Evolutionary conservation across 1,140 invertebrate genomes (phyloP).

Genomic region (honey bee (Apis mellifera)): DNA sequence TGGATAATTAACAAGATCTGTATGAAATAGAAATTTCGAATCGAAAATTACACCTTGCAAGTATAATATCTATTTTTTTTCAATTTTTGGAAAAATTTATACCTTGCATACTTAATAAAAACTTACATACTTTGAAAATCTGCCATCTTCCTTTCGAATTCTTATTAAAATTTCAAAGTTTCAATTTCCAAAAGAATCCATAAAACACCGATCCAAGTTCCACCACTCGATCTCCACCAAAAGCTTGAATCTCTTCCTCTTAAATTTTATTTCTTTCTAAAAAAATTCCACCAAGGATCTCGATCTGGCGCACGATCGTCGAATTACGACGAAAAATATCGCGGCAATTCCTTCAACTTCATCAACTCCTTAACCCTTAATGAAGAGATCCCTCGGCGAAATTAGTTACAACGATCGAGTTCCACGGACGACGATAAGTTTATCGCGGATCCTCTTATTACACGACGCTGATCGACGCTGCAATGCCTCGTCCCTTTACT

Average conservation of each 20-base stretch:
- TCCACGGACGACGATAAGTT: neutral
- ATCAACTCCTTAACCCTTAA: neutral
- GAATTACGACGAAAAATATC: conserved; percentile 9
- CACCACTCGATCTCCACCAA: no score
- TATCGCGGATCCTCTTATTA: conserved; percentile 32
- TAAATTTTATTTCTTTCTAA: neutral
- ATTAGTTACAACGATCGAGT: neutral
- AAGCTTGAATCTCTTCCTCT: neutral
- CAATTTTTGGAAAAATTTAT: neutral
- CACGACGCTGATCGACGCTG: conserved; percentile 20
- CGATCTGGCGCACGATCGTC: neutral
- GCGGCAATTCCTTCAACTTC: neutral
- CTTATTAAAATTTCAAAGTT: no score
- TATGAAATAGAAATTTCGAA: no score
- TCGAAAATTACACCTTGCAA: no score
- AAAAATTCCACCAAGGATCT: neutral
- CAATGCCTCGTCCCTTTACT: conserved; percentile 11
- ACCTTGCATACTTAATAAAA: no score
- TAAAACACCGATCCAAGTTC: no score
- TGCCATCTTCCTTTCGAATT: no score
- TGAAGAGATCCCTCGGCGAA: conserved; percentile 12
- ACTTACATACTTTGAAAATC: no score
- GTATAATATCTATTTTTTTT: neutral
- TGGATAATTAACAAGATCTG: neutral
- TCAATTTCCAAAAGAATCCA: no score